phyloP scores from a whole-genome alignment of 1,140 invertebrate genomes.

The Chrysoperla carnea region DNA sequence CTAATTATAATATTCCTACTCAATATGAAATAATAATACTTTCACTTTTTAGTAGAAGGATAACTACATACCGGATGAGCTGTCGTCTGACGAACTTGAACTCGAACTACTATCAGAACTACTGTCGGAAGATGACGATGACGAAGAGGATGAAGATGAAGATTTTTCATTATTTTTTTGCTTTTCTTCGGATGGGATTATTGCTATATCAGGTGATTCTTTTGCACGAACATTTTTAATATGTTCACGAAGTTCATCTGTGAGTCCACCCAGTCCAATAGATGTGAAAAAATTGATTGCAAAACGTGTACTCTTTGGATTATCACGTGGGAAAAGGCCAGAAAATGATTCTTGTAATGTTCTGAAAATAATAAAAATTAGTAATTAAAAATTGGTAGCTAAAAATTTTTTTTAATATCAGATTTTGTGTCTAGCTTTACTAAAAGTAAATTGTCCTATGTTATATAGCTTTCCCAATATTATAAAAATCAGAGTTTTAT shows the following conservation, averaged over 20 bases:
- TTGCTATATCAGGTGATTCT: slow-evolving; percentile 18
- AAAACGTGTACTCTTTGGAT: slow-evolving; percentile 93
- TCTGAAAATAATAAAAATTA: slow-evolving; percentile 28
- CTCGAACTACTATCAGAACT: slow-evolving; percentile 5
- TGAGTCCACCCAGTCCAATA: slow-evolving; percentile 91
- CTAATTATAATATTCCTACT: too few relatives aligned
- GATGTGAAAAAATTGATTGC: slow-evolving; percentile 99
- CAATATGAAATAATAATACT: too few relatives aligned
- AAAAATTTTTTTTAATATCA: too few relatives aligned
- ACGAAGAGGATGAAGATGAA: slow-evolving; percentile 10
- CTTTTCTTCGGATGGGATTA: slow-evolving; percentile 7
- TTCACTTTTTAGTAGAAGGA: too few relatives aligned
- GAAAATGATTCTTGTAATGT: slow-evolving; percentile 74
- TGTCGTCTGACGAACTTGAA: slow-evolving; percentile 12
- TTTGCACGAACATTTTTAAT: slow-evolving; percentile 40
- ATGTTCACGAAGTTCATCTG: slow-evolving; percentile 83
- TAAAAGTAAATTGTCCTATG: neutral
- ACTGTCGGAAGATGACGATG: slow-evolving; percentile 5
- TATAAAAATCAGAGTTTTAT: too few relatives aligned
- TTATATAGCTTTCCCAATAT: too few relatives aligned
- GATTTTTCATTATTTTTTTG: slow-evolving; percentile 7
- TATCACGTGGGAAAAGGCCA: slow-evolving; percentile 88
- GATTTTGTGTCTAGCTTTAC: neutral
- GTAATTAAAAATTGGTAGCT: too few relatives aligned
- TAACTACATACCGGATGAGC: slow-evolving; percentile 5